A percentile compares a stretch with the other conserved stretches of the same genome.
Conservation (phyloP, 2,113 vertebrate species). For the Lophura nycthemera region DNA sequence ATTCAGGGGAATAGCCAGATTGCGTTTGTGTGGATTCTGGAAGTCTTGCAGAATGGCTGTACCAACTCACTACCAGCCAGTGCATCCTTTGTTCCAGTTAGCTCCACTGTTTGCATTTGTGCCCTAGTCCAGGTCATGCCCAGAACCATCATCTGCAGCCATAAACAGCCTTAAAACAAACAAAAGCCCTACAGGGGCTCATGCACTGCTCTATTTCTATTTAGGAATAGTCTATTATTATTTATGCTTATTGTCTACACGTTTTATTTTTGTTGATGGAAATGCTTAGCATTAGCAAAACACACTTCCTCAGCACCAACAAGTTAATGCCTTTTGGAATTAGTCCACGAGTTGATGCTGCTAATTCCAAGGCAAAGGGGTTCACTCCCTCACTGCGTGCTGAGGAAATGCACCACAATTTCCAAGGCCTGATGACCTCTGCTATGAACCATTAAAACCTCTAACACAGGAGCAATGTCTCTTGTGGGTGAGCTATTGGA, state of each 20-base stretch:
- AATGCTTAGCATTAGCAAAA: background rate
- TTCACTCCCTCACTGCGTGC: fast-evolving
- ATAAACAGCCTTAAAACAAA: background rate
- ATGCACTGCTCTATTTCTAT: background rate
- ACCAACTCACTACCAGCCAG: background rate
- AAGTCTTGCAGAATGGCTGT: background rate
- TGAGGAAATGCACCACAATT: background rate
- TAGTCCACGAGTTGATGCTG: background rate
- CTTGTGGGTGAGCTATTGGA: background rate
- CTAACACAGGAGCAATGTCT: background rate
- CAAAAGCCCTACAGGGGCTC: fast-evolving
- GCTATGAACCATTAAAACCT: background rate
- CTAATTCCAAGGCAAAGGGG: background rate
- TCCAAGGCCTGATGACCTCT: background rate
- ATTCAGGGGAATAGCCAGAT: background rate
- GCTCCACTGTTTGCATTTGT: background rate
- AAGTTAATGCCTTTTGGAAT: background rate
- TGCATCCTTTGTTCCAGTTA: background rate
- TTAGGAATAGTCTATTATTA: background rate
- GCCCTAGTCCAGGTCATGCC: background rate
- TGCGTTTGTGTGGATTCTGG: no score
- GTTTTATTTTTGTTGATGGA: background rate
- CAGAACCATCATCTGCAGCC: background rate
- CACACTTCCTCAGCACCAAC: background rate
- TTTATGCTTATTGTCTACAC: background rate